Base-by-base conservation (phyloP, 2,888 invertebrate genomes). In the Trichacis sp. region DNA sequence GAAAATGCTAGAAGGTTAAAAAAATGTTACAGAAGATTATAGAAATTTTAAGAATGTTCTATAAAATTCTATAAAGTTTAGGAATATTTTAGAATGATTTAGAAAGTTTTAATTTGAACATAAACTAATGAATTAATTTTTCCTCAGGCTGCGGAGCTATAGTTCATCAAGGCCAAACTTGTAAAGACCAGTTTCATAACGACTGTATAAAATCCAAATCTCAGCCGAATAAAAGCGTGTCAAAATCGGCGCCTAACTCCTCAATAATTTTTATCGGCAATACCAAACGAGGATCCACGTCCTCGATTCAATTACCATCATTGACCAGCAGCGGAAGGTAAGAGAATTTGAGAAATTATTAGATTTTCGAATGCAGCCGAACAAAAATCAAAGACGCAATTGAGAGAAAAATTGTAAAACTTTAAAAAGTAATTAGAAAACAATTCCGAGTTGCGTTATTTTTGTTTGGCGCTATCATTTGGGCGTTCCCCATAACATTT, bases 171-270 rank as follows among this genome's bases (percentile, higher is more conserved):
- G 92, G 91, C 81, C 81, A 82, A 64, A 89, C 91, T 20, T 95
- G 95, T 84, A 95, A 95, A 84, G 96, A 96, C 81, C 93, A 94
- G 86, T 73, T 81, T 49, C 91, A 94, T 70, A 86, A 90, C 52
- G 93, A 94, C 77, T 96, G 96, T 84, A 90, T 89, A 72, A 92
- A 93, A 82, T 89, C 90, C 50, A 92, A 83, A 52, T 73, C 76
- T 47, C 76, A 77, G 18, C 73, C 78, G 38, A 74, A 72, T 55
- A 83, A 84, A 71, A 74, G 79, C 63, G 77, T 81, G 30, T 74
- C 80, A 46, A 86, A 86, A 69, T 84, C 85, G 30, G 71, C 77
- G 18, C 82, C 83, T 15, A 83, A 73, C 54, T 76, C 75, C 9
- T 79, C 82, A 9, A 71, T 76, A 15, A 75, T 77, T 15, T 76